These are phyloP conservation scores for Centruroides vittatus DNA, from an alignment of 1,140 invertebrate genomes.

Conservation along the genomic window DNA sequence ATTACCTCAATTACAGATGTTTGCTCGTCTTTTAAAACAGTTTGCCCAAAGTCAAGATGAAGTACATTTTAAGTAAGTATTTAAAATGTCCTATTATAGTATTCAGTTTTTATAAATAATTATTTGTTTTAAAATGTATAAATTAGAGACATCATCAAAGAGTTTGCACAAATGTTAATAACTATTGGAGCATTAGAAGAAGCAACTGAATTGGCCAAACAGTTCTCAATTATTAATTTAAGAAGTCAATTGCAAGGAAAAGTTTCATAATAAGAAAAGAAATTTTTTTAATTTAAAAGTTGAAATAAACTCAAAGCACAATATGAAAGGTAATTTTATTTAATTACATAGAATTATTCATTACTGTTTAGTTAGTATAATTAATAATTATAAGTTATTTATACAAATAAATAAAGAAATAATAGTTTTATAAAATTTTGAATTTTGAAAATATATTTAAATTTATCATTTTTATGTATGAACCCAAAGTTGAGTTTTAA, in stretches of 20 bases:
- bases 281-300: too few relatives aligned
- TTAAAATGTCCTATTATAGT: slow-evolving; percentile 10
- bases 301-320: too few relatives aligned
- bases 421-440: too few relatives aligned
- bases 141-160: slow-evolving; percentile 26
- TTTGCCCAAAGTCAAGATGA: slow-evolving; percentile 20
- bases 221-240: slow-evolving; percentile 23
- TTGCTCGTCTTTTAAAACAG: slow-evolving; percentile 27
- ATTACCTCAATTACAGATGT: slow-evolving; percentile 28
- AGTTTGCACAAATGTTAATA: slow-evolving; percentile 27
- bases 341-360: too few relatives aligned
- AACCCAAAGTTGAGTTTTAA: too few relatives aligned
- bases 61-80: not conserved
- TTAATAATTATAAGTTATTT: too few relatives aligned
- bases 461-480: too few relatives aligned
- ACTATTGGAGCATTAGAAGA: slow-evolving; percentile 29
- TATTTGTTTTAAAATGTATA: slow-evolving; percentile 12
- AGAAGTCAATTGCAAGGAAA: slow-evolving; percentile 3
- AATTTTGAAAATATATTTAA: too few relatives aligned
- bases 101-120: not conserved
- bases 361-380: too few relatives aligned
- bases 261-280: too few relatives aligned
- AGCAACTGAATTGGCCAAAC: slow-evolving; percentile 23
- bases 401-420: too few relatives aligned
- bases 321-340: too few relatives aligned